Evolutionary conservation across 2,797 vertebrate genomes (phyloP), one percentile per base, ranked within the genome.

Genomic region (Sebastes oblongus): DNA sequence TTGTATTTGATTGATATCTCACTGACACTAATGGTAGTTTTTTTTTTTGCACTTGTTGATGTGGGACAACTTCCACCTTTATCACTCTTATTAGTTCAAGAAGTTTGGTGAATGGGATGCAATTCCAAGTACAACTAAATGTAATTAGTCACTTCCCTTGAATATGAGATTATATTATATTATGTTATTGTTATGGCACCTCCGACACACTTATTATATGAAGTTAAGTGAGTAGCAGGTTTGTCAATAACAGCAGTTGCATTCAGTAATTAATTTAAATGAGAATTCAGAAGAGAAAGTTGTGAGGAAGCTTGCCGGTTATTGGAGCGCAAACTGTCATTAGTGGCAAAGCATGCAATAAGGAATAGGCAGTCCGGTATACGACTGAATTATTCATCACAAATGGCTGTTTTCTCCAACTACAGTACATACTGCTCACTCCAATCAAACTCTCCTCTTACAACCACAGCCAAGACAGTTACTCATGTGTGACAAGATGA

Each of bases 351-450:
- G 68, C 29, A 64, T 32, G 76, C 81, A 86, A 70, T 86, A 81
- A 83, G 68, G 68, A 87, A 79, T 66, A 81, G 78, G 60, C 78
- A 81, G 77, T 77, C 69, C 55, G 27, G 71, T 67, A 58, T 36
- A 36, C 76, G 65, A 73, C 66, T 96, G 62, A 95, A 96, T 96
- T 91, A 96, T 95, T 95, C 67, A 96, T 85, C 75, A 86, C 79
- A 76, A 83, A 73, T 77, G 89, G 75, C 87, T 91, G 73, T 66
- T 73, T 73, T 87, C 52, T 71, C 60, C 84, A 92, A 88, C 93
- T 46, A 46, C 86, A 90, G 80, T 46, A 46, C 1, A 88, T 77
- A 66, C 74, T 39, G 82, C 86, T 93, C 80, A 59, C 72, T 81
- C 91, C 83, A 87, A 75, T 93, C 69, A 84, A 89, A 92, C 89